Evolutionary conservation across 2,113 vertebrate species (phyloP), one percentile per base, ranked within the genome.

Genomic region (Albula goreensis): DNA sequence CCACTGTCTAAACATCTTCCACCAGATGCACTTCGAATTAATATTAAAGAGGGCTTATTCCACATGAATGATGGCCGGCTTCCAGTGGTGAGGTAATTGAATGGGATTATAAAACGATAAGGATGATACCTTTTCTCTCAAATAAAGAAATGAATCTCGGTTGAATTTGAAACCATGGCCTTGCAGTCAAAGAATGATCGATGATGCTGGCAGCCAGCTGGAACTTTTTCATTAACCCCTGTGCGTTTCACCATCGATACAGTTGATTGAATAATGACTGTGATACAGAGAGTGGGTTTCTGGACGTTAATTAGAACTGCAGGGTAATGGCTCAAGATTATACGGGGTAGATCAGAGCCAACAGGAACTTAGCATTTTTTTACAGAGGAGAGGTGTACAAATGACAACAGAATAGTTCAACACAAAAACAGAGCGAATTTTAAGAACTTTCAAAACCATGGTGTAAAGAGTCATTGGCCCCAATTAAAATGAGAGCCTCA

Each of bases 251-350:
- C 51, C 85, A 19, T 81, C 78, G 10, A 60, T 80, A 66, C 78
- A 78, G 51, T 19, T 85, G 85, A 81, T 85, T 85, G 85, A 85
- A 66, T 80, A 80, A 80, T 80, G 85, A 85, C 85, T 53, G 56
- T n/a, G 12, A 50, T 80, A 80, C 48, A 48, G 50, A 31, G 41
- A 50, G 78, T 17, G 56, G 85, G 48, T 85, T 78, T 50, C 78
- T 66, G 78, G 50, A 78, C 53, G 85, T 85, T 85, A 85, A 85
- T 85, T 85, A 85, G 78, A 81, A 81, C n/a, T 49, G 85, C 52
- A 80, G 78, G 85, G 19, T 66, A 80, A 85, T n/a, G 78, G 85
- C 48, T 66, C n/a, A 8, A 25, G 25, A 79, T 80, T 50, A 80
- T 25, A 50, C 50, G 25, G 8, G 66, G 63, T 83, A 70, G 82